Percentiles rank a stretch among this genome's conserved stretches.
Conservation (phyloP, 2,113 vertebrate species). For the Pachycephala philippinensis region DNA sequence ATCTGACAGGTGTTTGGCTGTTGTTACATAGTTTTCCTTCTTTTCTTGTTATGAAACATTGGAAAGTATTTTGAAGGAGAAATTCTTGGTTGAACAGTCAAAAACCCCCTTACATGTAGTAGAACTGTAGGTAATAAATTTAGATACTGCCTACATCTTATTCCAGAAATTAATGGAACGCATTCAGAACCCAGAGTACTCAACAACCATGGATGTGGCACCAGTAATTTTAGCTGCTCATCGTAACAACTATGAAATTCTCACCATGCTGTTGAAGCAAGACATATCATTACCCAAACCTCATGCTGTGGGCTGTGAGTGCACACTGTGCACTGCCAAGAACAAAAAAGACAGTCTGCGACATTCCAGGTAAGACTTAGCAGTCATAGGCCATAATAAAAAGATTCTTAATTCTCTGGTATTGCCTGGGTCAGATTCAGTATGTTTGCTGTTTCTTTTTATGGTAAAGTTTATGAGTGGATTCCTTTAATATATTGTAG, state of each 20-base stretch:
- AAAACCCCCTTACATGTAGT: not conserved
- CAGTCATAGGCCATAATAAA: not conserved
- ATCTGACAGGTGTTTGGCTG: not conserved
- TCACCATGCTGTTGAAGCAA: slow-evolving; percentile 97
- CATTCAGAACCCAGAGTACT: slow-evolving; percentile 98
- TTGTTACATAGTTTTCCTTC: not conserved
- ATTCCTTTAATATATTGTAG: not conserved
- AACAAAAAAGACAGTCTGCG: slow-evolving; percentile 98
- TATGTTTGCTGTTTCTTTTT: not conserved
- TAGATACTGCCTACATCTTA: slow-evolving; percentile 13
- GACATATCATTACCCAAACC: slow-evolving; percentile 96
- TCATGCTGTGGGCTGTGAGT: slow-evolving; percentile 97
- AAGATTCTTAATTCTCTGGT: not conserved
- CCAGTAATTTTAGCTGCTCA: slow-evolving; percentile 98
- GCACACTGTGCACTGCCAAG: slow-evolving; percentile 95
- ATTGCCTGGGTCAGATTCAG: not conserved
- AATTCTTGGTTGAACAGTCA: not conserved
- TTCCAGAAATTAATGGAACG: slow-evolving; percentile 96
- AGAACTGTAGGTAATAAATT: slow-evolving; percentile 16
- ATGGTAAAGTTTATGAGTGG: not conserved
- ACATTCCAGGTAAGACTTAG: slow-evolving; percentile 85
- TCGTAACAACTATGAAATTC: slow-evolving; percentile 98
- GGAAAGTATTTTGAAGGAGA: not conserved
- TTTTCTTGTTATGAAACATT: not conserved
- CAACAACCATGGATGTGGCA: slow-evolving; percentile 98